Conservation (phyloP, 2,113 vertebrate genomes). For the Plotosus lineatus region DNA sequence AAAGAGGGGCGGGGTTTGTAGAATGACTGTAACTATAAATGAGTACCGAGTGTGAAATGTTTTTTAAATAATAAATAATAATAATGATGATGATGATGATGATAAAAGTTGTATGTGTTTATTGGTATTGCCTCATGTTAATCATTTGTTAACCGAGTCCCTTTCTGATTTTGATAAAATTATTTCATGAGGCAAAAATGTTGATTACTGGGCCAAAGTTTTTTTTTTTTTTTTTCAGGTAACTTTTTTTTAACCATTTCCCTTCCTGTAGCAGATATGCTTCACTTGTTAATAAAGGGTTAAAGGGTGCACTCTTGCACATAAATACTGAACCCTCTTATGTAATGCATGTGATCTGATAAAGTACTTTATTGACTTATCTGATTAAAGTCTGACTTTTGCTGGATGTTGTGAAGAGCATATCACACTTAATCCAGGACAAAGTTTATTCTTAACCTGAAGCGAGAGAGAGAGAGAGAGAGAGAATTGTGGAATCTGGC, state of each 20-base stretch:
- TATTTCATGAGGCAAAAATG: too few species aligned
- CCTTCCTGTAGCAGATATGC: too few species aligned
- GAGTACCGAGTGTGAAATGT: neutral
- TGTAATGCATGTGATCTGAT: neutral
- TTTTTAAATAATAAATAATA: neutral
- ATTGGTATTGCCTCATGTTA: neutral
- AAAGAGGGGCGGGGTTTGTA: too few species aligned
- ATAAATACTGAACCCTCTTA: neutral
- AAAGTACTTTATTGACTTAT: conserved; percentile 7
- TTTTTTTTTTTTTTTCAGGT: too few species aligned
- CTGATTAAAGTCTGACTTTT: neutral
- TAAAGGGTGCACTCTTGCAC: neutral
- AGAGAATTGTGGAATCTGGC: neutral
- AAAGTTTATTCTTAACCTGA: neutral
- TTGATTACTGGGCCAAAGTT: too few species aligned
- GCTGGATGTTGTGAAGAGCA: neutral
- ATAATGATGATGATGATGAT: too few species aligned
- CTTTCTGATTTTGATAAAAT: too few species aligned
- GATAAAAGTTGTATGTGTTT: neutral
- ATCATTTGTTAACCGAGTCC: too few species aligned
- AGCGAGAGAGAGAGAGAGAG: neutral
- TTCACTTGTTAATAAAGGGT: too few species aligned
- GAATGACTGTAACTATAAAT: neutral
- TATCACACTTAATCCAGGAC: neutral
- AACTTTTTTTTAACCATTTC: too few species aligned